Percentiles rank a stretch among this genome's conserved stretches.
These are phyloP conservation scores for Anthopleura sola DNA, from an alignment of 64 coral and sea anemone species.

Conservation along the genomic window DNA sequence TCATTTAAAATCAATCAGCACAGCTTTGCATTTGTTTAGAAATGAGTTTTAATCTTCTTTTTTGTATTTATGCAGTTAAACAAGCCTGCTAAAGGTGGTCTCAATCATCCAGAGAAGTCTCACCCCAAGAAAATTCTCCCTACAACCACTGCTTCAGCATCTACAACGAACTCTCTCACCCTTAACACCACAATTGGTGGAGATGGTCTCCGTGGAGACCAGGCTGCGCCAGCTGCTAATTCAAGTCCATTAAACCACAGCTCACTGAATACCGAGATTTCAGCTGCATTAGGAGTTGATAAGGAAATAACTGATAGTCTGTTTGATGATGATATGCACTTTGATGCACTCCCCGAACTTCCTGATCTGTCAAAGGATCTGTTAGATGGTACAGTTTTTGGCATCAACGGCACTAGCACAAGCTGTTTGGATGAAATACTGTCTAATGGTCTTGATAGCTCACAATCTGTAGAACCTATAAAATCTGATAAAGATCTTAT, in stretches of 20 bases:
- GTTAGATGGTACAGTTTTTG: slow-evolving; percentile 23
- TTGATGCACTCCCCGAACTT: not conserved
- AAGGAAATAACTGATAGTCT: not conserved
- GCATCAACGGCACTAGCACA: not conserved
- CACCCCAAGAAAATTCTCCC: slow-evolving; percentile 35
- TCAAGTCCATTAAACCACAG: slow-evolving; percentile 36
- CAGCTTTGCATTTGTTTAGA: too few species aligned
- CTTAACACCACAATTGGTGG: slow-evolving; percentile 48
- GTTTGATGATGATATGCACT: slow-evolving; percentile 1
- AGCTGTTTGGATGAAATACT: slow-evolving; percentile 16
- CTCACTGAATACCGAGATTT: not conserved
- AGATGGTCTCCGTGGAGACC: slow-evolving; percentile 82
- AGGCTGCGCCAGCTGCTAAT: slow-evolving; percentile 68
- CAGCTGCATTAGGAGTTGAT: not conserved
- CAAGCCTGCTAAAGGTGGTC: slow-evolving; percentile 1
- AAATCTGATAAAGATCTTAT: not conserved
- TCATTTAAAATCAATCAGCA: too few species aligned
- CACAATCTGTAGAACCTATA: not conserved
- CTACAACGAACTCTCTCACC: not conserved
- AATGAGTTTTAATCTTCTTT: not conserved
- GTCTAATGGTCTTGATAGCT: slow-evolving; percentile 16
- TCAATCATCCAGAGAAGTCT: not conserved
- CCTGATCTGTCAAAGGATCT: slow-evolving; percentile 3
- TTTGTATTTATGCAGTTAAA: not conserved
- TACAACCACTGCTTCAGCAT: not conserved